Evolutionary conservation across 2,797 vertebrate genomes (phyloP), one percentile per base, ranked within the genome.

Genomic region (Galaxias olidus): DNA sequence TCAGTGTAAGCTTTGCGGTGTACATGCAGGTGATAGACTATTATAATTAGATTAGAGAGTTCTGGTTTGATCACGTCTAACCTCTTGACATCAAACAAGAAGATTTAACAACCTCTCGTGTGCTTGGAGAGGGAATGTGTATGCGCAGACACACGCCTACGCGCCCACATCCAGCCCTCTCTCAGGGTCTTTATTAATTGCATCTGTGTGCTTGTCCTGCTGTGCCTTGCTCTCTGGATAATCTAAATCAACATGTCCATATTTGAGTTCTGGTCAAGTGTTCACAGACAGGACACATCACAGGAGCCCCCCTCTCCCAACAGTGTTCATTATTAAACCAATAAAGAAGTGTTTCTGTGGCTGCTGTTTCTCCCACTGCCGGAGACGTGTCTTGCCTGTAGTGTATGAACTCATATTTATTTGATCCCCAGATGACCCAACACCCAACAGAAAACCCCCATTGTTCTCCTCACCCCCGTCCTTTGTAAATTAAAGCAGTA

Each of bases 401-500:
- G 71, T 53, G 56, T 68, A 60, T 69, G 73, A 82, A 72, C 68
- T 79, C 74, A 74, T 84, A 81, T 86, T 86, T 84, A 90, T 87
- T 85, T 79, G 75, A 74, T 84, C 75, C 79, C 82, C 74, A 65
- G 84, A 80, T 75, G 77, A 75, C 81, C 75, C 63, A 65, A 74
- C 83, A 46, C 55, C 67, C 77, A 77, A 71, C 74, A 82, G 76
- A 83, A 82, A 87, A 84, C 66, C 77, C 64, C 50, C 63, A 57
- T 63, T 62, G 50, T 78, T 74, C 71, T 79, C 75, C 69, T 84
- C 45, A 51, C 84, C 72, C 73, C 73, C 30, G 30, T 81, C 72
- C 79, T 71, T 77, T 82, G 78, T 74, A 90, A 88, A 89, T 88
- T 81, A 85, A 90, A 87, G 84, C 77, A 77, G 86, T 85, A 85